Base-by-base conservation (phyloP, 2,888 invertebrate genomes). In the Dryobota labecula region DNA sequence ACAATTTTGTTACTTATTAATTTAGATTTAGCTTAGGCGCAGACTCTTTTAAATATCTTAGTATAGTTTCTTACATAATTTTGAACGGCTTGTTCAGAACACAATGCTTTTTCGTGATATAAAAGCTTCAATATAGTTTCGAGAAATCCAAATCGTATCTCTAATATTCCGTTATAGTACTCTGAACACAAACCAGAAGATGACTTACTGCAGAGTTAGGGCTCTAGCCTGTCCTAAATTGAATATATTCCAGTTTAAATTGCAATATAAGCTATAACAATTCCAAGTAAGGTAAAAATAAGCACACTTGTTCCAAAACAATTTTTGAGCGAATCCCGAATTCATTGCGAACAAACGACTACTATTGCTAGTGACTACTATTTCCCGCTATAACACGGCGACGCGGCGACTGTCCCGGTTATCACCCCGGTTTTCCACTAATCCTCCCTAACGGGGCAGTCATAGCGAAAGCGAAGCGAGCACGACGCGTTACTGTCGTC, bases 371-470 rank as follows among this genome's bases (percentile, higher is more conserved):
- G 5, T 45, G 27, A 24, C 20, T n/a, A 20, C 27, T 51, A 20
- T 57, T 18, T 30, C 3, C 36, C 33, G 41, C 56, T 53, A 20
- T 11, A 57, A 45, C 47, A 41, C 1, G 13, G 41, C 36, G 30
- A 24, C 24, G 53, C 30, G 47, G 49, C 18, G 51, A 54, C 18
- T 4, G 20, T 30, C n/a, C 1, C 3, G 64, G 80, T 49, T 62
- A 58, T 80, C 58, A 36, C 60, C 41, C 60, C 70, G 15, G n/a
- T 38, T 38, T 15, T 11, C 67, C 24, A 47, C 47, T 65, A 43
- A 72, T 57, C 56, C 41, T 15, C 33, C 41, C 2, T 33, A 36
- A n/a, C 60, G 43, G 43, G 49, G 24, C 24, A 33, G 38, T 38
- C 47, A 41, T 15, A 47, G n/a, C 51, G 45, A 63, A 57, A 8